These are phyloP conservation scores for Zaprionus gabonicus DNA, from an alignment of 1,140 invertebrate genomes.

Conservation along the genomic window DNA sequence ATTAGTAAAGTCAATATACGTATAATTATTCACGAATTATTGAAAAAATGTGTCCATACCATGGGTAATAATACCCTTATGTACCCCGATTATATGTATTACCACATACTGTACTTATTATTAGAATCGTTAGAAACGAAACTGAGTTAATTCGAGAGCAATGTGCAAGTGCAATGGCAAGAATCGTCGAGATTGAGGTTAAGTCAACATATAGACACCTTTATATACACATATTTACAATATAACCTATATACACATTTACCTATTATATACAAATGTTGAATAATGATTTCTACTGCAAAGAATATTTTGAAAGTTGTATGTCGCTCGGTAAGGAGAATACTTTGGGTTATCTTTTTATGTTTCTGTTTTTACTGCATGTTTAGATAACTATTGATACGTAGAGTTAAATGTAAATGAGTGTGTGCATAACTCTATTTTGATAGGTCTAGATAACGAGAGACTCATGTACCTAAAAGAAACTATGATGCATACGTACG, in stretches of 20 bases:
- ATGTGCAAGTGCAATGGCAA: constrained; percentile 39
- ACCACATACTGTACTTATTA: constrained; percentile 18
- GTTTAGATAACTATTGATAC: constrained; percentile 44
- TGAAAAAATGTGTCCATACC: constrained; percentile 20
- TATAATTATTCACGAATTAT: constrained; percentile 7
- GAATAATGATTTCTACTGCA: constrained; percentile 49
- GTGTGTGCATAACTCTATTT: constrained; percentile 54
- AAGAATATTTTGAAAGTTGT: constrained; percentile 47
- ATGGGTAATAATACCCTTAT: background rate
- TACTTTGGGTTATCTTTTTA: background rate
- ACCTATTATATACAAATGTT: constrained; percentile 36
- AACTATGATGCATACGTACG: constrained; percentile 61
- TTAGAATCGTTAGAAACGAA: constrained; percentile 27
- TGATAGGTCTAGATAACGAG: constrained; percentile 63
- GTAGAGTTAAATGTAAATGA: constrained; percentile 34
- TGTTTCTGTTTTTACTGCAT: constrained; percentile 43
- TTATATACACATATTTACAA: constrained; percentile 38
- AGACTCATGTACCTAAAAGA: constrained; percentile 81
- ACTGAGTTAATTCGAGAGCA: constrained; percentile 36
- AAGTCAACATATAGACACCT: constrained; percentile 14
- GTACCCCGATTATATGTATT: constrained; percentile 18
- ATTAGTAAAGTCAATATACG: constrained; percentile 19
- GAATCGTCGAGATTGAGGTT: constrained; percentile 20
- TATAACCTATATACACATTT: constrained; percentile 59
- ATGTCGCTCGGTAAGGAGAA: constrained; percentile 1